Percentiles rank a stretch among this genome's conserved stretches.
phyloP scores from a whole-genome alignment of 2,888 invertebrate species.

The Plusia festucae region DNA sequence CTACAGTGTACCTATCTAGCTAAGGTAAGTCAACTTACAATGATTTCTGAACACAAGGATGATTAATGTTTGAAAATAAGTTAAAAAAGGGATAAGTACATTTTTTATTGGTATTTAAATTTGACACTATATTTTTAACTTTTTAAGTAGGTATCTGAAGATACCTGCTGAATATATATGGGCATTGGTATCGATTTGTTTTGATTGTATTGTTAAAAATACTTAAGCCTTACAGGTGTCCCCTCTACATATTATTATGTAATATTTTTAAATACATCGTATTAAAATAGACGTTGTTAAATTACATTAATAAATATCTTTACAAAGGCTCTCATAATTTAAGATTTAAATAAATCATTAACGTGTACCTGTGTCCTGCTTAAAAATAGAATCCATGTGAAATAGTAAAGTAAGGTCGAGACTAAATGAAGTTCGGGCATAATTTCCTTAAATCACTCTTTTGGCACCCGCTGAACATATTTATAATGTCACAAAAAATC shows the following conservation, averaged over 20 bases:
- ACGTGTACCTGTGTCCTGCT: conserved; percentile 63
- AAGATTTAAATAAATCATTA: conserved; percentile 4
- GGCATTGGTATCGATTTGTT: too few relatives aligned
- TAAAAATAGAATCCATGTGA: conserved; percentile 56
- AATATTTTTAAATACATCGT: neutral
- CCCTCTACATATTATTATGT: neutral
- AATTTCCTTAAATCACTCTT: conserved; percentile 61
- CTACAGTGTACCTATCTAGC: too few relatives aligned
- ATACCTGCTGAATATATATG: too few relatives aligned
- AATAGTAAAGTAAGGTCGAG: conserved; percentile 44
- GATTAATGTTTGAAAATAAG: too few relatives aligned
- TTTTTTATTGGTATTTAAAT: too few relatives aligned
- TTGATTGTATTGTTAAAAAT: too few relatives aligned
- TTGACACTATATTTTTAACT: too few relatives aligned
- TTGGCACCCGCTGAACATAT: conserved; percentile 63
- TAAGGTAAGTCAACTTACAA: too few relatives aligned
- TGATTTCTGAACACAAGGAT: too few relatives aligned
- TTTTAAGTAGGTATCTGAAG: too few relatives aligned
- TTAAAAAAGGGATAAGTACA: too few relatives aligned
- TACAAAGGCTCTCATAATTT: neutral
- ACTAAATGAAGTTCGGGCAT: conserved; percentile 64
- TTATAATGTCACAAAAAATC: conserved; percentile 41
- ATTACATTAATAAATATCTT: neutral
- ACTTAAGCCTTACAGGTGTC: neutral
- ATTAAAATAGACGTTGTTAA: neutral